phyloP scores from a whole-genome alignment of 2,113 vertebrate genomes.

The Gadus chalcogrammus region DNA sequence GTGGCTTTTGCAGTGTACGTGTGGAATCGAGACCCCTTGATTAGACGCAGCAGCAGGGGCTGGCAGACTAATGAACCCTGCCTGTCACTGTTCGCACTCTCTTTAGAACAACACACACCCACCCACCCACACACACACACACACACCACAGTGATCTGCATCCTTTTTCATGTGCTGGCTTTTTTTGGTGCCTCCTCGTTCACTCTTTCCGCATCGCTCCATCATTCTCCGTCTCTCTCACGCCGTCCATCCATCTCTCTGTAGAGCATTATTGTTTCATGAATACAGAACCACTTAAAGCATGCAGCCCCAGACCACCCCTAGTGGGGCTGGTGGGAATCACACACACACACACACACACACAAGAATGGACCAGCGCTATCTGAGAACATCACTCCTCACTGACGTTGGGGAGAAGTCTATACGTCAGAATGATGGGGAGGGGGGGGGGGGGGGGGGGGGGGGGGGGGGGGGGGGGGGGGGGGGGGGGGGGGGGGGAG shows the following conservation, averaged over 20 bases:
- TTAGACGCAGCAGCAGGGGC: conserved; percentile 56
- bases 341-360: background rate
- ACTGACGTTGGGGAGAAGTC: background rate
- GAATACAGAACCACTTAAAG: no score
- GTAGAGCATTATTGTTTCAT: no score
- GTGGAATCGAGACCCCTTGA: conserved; percentile 46
- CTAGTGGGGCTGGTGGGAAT: background rate
- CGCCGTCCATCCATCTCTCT: no score
- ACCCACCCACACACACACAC: conserved; percentile 33
- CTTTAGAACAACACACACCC: conserved; percentile 20
- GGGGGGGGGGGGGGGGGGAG: no score
- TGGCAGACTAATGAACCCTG: conserved; percentile 56
- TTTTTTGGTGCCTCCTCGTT: no score
- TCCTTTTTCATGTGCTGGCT: no score
- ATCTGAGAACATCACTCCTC: background rate
- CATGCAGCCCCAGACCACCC: no score
- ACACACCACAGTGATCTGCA: no score
- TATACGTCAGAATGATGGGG: background rate
- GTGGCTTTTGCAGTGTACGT: background rate
- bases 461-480: no score
- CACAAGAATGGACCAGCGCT: background rate
- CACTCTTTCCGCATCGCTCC: no score
- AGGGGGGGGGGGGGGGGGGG: no score
- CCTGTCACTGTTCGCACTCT: conserved; percentile 32
- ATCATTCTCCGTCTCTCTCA: no score